Base-by-base conservation (phyloP, 2,113 vertebrate genomes). In the Sceloporus tristichus region DNA sequence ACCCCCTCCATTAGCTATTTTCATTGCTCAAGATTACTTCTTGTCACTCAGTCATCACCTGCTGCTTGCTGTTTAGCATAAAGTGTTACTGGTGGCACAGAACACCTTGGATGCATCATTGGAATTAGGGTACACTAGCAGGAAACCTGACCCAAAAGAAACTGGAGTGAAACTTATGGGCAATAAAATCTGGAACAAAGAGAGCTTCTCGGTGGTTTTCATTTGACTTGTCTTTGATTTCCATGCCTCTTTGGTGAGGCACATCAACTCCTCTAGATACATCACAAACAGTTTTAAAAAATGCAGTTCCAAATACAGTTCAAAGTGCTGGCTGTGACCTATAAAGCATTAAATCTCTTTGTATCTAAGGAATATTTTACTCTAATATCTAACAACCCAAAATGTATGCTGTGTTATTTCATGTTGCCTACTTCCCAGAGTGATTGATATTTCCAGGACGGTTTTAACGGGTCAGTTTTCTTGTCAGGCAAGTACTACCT, bases 221-320 rank as follows among this genome's bases (percentile, higher is more conserved):
- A 9, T 62, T 27, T 92, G 62, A 77, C 87, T 29, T 21, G 83
- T 86, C 87, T 82, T 74, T 62, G 84, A 53, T 21, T 38, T 92
- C 87, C 70, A 16, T n/a, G 18, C 27, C 34, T 4, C 6, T 87
- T 90, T 62, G 21, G 62, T n/a, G 76, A 82, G 85, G 27, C 79
- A 86, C 0, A 83, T 16, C 42, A 71, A 53, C 0, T 73, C 0
- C 1, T 79, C 71, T 65, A 91, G 91, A 92, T 75, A 79, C 71
- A 88, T 14, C 21, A 85, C 6, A 75, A 79, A 59, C 85, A 56
- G 65, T 0, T 6, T 85, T 78, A 91, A 90, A 86, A 85, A 54
- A 88, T 71, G 27, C 9, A 29, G 25, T 40, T 75, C 42, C 9
- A 29, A 42, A 23, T 42, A 27, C 54, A 62, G 8, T 66, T 66